Evolutionary conservation across 2,113 vertebrate species (phyloP), one percentile per base, ranked within the genome.

Genomic region (Datnioides undecimradiatus): DNA sequence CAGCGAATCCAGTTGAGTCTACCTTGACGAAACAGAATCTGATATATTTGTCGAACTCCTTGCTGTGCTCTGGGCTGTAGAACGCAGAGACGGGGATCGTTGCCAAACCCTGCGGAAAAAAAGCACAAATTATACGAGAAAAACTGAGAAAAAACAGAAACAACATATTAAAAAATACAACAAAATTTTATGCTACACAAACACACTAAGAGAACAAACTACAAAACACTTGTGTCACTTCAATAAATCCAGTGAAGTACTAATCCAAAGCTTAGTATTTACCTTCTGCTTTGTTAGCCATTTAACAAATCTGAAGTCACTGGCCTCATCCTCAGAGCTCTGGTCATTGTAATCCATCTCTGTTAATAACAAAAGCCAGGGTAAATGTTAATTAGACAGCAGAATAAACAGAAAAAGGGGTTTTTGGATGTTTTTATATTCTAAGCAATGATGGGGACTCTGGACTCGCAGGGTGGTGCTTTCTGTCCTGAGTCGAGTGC

Each of bases 1-100:
- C 0, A 52, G 3, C 21, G 1, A 29, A 9, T 33, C 2, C 33
- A 1, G 14, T 4, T 25, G 6, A 27, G 9, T 81, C 93, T 88
- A 99, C 98, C 97, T 99, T 99, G 29, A 95, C 93, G 3, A 99
- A 99, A 86, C 98, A 99, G 92, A 99, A 97, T 49, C 98, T 89
- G 75, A 99, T 87, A 63, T 97, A 97, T 78, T 96, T 96, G 82
- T 94, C 93, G 79, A 97, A 96, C 36, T 93, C 87, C 33, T 93
- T 94, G 89, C 93, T 92, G 80, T 97, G 96, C 0, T 95, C 93
- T 3, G 3, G 17, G 2, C 96, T 96, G 91, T 83, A 97, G 94
- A 99, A 99, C 0, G 94, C 73, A 0, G 97, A 97, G 21, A 98
- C 94, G 0, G 98, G 98, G 74, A 99, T 97, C 36, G 96, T 95